Conservation (phyloP, 1,140 invertebrate species). For the Galendromus occidentalis region DNA sequence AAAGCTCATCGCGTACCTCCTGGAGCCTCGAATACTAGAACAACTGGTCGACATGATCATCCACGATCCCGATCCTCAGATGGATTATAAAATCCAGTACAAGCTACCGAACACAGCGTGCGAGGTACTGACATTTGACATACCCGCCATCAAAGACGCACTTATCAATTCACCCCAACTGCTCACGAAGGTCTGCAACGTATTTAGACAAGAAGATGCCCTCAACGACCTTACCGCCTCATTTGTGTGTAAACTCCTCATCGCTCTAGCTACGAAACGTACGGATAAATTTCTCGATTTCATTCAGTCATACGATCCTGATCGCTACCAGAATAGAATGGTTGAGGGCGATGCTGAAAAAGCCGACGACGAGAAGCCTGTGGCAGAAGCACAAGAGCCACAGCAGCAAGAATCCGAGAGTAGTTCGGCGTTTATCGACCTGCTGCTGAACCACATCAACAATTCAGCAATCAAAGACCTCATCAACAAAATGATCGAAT, state of each 20-base stretch:
- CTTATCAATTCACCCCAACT: not conserved
- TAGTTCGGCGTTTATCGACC: not conserved
- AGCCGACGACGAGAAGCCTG: not conserved
- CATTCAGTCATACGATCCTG: conserved; percentile 1
- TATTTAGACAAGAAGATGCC: conserved; percentile 4
- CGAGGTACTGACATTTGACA: conserved; percentile 6
- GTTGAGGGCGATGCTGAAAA: not conserved
- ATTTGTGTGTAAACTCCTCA: conserved; percentile 6
- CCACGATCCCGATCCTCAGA: not conserved
- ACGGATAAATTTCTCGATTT: conserved; percentile 2
- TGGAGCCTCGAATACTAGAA: not conserved
- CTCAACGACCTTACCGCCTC: conserved; percentile 8
- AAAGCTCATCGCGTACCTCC: not conserved
- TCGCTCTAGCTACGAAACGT: not conserved
- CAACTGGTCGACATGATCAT: not conserved
- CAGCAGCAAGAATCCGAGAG: too few relatives aligned
- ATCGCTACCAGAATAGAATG: not conserved
- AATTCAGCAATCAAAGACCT: conserved; percentile 3
- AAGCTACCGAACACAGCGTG: not conserved
- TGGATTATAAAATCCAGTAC: not conserved
- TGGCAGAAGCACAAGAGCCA: not conserved
- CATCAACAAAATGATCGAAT: conserved; percentile 1
- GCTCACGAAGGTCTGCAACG: not conserved
- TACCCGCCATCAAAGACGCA: not conserved
- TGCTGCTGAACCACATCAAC: conserved; percentile 4